Evolutionary conservation across 2,888 invertebrate genomes (phyloP), one percentile per base, ranked within the genome.

Genomic region (Rhagonycha lutea): DNA sequence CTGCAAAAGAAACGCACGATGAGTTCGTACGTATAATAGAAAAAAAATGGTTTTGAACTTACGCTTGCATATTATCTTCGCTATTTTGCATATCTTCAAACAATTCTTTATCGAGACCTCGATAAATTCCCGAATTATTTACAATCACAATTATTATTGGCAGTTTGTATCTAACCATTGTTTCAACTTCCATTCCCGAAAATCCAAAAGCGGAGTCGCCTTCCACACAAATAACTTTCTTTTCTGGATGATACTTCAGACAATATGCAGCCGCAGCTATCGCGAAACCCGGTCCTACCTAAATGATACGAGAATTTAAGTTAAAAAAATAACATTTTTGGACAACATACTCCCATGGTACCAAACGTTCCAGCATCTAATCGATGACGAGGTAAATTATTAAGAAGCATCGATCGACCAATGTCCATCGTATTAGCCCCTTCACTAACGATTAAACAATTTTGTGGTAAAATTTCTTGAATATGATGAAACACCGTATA

Each of bases 381-480:
- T 76, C 98, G 91, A 85, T 96, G 97, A 63, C 97, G 89, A 0
- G 98, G 96, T 80, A 92, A 89, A 81, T 91, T 91, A 86, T 98
- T 97, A n/a, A 93, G 89, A 60, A 98, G 88, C 88, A 98, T 92
- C 0, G 96, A 93, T 67, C 98, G 91, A 0, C 98, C 98, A 85
- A 98, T 98, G 86, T 99, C 98, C 99, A 99, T 99, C 0, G 98
- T 99, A 87, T 98, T 98, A 47, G 98, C 98, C 23, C 98, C 99
- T 89, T 99, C 98, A 85, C 97, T 98, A 28, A 98, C 95, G 77
- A 99, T 96, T 14, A 98, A 92, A 5, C 94, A 93, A 88, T 98
- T 95, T 85, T 91, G 90, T 0, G 96, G 96, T 75, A 96, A 90
- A 73, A 90, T 87, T 67, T 92, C 91, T 83, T 95, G 94, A 68